Conservation (phyloP, 2,888 invertebrate genomes). For the Siphlonurus alternatus region DNA sequence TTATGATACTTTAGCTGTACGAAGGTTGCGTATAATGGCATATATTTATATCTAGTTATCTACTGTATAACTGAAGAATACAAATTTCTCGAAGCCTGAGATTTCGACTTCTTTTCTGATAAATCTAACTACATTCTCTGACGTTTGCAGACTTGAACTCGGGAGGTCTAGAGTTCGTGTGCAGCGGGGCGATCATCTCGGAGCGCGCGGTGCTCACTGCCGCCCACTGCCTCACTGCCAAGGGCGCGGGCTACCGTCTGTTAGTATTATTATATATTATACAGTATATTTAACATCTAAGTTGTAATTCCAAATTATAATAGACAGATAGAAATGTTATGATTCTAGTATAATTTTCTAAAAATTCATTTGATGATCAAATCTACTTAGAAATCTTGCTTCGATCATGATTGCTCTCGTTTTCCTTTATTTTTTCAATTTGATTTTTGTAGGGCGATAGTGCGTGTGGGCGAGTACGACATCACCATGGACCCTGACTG, state of each 20-base stretch:
- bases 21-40: too few relatives aligned
- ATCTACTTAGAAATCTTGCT: constrained; percentile 5
- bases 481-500: constrained; percentile 57
- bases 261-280: constrained; percentile 28
- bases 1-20: too few relatives aligned
- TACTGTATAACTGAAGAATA: too few relatives aligned
- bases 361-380: constrained; percentile 2
- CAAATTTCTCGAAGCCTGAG: too few relatives aligned
- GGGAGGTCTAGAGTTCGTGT: constrained; percentile 54
- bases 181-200: constrained; percentile 54
- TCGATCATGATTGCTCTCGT: neutral
- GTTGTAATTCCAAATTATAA: too few relatives aligned
- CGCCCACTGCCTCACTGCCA: constrained; percentile 62
- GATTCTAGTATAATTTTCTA: too few relatives aligned
- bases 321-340: too few relatives aligned
- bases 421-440: constrained; percentile 5
- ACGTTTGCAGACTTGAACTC: constrained; percentile 40
- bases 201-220: constrained; percentile 48
- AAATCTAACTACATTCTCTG: neutral
- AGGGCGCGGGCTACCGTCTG: constrained; percentile 58
- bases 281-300: neutral
- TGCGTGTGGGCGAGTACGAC: constrained; percentile 58
- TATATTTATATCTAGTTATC: too few relatives aligned
- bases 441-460: constrained; percentile 39
- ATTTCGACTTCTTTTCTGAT: too few relatives aligned